Percentiles rank a stretch among this genome's conserved stretches.
These are phyloP conservation scores for Campoletis sonorensis DNA, from an alignment of 1,140 invertebrate species.

Conservation along the genomic window DNA sequence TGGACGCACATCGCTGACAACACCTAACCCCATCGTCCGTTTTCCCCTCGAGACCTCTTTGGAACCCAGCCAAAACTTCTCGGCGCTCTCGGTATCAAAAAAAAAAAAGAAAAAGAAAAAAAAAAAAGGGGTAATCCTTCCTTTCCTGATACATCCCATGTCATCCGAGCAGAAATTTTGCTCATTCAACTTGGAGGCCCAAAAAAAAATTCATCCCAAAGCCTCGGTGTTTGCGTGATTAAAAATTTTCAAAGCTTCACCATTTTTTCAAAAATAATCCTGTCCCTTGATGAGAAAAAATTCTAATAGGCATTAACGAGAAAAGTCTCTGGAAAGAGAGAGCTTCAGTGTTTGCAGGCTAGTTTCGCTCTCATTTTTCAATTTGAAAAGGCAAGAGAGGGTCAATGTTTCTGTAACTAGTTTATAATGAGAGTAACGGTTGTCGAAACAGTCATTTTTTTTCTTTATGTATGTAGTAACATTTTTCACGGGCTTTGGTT, in stretches of 20 bases:
- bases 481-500: too few relatives aligned
- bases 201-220: neutral
- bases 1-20: conserved; percentile 5
- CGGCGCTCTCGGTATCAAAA: conserved; percentile 39
- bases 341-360: too few relatives aligned
- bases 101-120: conserved; percentile 1
- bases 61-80: conserved; percentile 57
- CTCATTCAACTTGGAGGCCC: neutral
- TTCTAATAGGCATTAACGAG: too few relatives aligned
- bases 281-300: too few relatives aligned
- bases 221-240: neutral
- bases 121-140: too few relatives aligned
- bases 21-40: conserved; percentile 25
- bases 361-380: too few relatives aligned
- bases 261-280: neutral
- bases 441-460: too few relatives aligned
- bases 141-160: neutral
- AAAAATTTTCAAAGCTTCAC: neutral
- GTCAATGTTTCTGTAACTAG: too few relatives aligned
- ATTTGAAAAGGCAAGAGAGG: too few relatives aligned
- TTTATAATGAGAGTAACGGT: too few relatives aligned
- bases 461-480: too few relatives aligned
- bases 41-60: conserved; percentile 46
- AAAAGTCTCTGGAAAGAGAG: too few relatives aligned
- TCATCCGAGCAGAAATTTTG: neutral